Evolutionary conservation across 2,113 vertebrate genomes (phyloP).

Genomic region (Tenebrosternarchus preto): DNA sequence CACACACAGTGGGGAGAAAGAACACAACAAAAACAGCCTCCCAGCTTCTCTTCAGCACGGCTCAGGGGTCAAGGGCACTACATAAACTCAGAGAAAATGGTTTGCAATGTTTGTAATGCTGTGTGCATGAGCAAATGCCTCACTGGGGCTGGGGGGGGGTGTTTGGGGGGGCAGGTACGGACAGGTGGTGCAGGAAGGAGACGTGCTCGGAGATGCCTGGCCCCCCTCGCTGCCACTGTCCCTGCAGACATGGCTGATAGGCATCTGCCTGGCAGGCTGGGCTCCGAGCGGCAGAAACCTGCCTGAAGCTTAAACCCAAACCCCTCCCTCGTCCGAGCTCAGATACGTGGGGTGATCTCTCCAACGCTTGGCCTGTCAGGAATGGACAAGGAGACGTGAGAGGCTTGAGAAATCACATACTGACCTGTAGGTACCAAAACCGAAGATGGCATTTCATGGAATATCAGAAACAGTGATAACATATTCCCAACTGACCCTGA

Average conservation of each 20-base stretch:
- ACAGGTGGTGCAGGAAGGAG: conserved; percentile 26
- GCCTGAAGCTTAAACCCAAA: too few relatives aligned
- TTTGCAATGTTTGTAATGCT: conserved; percentile 35
- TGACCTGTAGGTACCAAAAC: too few relatives aligned
- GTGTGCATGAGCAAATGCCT: conserved; percentile 30
- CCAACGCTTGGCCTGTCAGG: too few relatives aligned
- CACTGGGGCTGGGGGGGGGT: not conserved
- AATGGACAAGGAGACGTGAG: too few relatives aligned
- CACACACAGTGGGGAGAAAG: not conserved
- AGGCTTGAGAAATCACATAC: too few relatives aligned
- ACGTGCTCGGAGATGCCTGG: conserved; percentile 33
- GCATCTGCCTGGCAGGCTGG: not conserved
- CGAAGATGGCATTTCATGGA: too few relatives aligned
- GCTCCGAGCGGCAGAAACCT: too few relatives aligned
- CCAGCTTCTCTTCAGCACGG: not conserved
- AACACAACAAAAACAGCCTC: not conserved
- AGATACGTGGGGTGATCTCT: too few relatives aligned
- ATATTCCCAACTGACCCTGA: too few relatives aligned
- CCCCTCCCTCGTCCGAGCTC: too few relatives aligned
- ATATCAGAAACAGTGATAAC: too few relatives aligned
- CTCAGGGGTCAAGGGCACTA: conserved; percentile 25
- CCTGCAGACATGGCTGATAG: not conserved
- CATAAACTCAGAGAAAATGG: conserved; percentile 38
- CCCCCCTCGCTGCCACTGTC: not conserved
- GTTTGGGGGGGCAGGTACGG: conserved; percentile 30